Conservation (phyloP, 2,888 invertebrate genomes). For the Phasia obesa region DNA sequence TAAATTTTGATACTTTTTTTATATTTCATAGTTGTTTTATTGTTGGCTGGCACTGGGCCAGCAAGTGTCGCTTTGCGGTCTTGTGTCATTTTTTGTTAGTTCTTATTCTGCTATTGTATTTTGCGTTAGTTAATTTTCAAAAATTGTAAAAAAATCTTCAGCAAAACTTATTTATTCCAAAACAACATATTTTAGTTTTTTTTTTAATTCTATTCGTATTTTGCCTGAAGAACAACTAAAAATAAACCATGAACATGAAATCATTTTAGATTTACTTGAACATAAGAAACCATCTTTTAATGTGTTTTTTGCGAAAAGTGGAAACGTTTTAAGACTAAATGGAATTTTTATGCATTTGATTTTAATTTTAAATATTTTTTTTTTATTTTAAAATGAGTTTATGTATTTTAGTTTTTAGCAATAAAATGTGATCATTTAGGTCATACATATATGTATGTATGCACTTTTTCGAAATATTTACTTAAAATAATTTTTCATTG, state of each 20-base stretch:
- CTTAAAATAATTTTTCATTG: neutral
- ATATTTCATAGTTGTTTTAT: slow-evolving; percentile 54
- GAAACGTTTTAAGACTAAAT: neutral
- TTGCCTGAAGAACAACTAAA: slow-evolving; percentile 44
- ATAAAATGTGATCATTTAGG: slow-evolving; percentile 40
- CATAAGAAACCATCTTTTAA: neutral
- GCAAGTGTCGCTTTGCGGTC: slow-evolving; percentile 71
- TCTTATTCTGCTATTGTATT: slow-evolving; percentile 13
- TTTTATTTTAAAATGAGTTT: neutral
- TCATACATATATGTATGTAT: slow-evolving; percentile 64
- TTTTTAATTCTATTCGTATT: slow-evolving; percentile 15
- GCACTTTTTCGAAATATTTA: slow-evolving; percentile 54
- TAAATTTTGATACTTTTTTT: slow-evolving; percentile 10
- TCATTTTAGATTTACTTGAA: slow-evolving; percentile 40
- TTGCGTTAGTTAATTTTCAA: neutral
- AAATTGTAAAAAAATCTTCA: slow-evolving; percentile 13
- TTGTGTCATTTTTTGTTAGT: slow-evolving; percentile 62
- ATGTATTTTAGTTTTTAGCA: neutral
- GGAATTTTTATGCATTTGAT: neutral
- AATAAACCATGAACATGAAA: slow-evolving; percentile 69
- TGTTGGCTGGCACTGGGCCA: slow-evolving; percentile 68
- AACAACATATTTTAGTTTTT: slow-evolving; percentile 1
- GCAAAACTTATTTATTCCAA: slow-evolving; percentile 43
- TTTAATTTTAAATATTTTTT: neutral
- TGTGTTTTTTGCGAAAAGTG: too few relatives aligned